Conservation (phyloP, 1,140 invertebrate species). For the Drosophila nebulosa region DNA sequence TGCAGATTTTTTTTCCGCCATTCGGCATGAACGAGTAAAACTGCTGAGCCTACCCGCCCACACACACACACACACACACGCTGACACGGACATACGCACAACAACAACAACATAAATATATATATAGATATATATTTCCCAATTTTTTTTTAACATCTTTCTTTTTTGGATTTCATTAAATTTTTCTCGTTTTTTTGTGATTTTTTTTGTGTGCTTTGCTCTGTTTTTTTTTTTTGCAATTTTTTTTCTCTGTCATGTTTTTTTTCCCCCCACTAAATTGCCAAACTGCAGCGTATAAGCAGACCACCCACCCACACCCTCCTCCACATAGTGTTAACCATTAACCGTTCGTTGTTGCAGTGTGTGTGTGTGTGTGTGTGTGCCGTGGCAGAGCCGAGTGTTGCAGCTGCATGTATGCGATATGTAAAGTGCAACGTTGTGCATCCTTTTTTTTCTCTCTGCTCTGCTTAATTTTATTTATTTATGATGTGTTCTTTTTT, state of each 20-base stretch:
- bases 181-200: slow-evolving; percentile 17
- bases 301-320: too few species aligned
- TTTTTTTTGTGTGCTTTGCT: slow-evolving; percentile 35
- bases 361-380: too few species aligned
- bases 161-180: slow-evolving; percentile 24
- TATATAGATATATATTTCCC: slow-evolving; percentile 61
- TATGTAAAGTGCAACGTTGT: slow-evolving; percentile 40
- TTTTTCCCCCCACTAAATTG: slow-evolving; percentile 56
- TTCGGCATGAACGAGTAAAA: slow-evolving; percentile 54
- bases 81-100: slow-evolving; percentile 11
- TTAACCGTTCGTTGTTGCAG: slow-evolving; percentile 56
- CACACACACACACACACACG: slow-evolving; percentile 12
- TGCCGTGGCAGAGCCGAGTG: slow-evolving; percentile 1
- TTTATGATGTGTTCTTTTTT: slow-evolving; percentile 61
- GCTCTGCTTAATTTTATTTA: slow-evolving; percentile 76
- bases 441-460: slow-evolving; percentile 31
- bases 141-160: slow-evolving; percentile 18
- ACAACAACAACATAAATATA: slow-evolving; percentile 67
- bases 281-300: slow-evolving; percentile 54
- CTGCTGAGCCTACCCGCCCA: slow-evolving; percentile 23
- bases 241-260: slow-evolving; percentile 1
- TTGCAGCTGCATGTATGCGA: slow-evolving; percentile 38
- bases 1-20: slow-evolving; percentile 66
- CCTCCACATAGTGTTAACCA: background rate
- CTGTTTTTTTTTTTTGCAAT: background rate